These are phyloP conservation scores for Parapsyche elsis DNA, from an alignment of 1,140 invertebrate genomes.

Conservation along the genomic window DNA sequence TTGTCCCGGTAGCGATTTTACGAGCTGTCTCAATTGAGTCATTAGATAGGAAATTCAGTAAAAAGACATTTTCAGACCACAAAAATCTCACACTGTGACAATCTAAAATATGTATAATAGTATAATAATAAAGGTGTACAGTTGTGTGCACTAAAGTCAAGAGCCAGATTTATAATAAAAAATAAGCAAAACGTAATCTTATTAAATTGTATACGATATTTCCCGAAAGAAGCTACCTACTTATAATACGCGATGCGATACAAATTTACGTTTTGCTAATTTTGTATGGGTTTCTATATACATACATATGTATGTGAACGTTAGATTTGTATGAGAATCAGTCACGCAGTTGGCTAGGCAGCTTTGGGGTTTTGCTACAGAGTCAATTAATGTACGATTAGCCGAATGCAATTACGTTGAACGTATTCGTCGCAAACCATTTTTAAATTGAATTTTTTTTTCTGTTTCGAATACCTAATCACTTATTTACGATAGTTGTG, in stretches of 20 bases:
- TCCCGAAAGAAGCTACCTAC: no score
- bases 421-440: background rate
- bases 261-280: conserved; percentile 24
- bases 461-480: no score
- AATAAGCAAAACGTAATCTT: no score
- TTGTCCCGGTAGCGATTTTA: conserved; percentile 37
- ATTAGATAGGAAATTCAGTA: conserved; percentile 29
- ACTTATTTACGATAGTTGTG: no score
- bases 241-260: background rate
- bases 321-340: conserved; percentile 25
- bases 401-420: conserved; percentile 22
- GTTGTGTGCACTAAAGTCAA: no score
- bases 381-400: conserved; percentile 38
- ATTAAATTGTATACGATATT: no score
- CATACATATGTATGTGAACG: no score
- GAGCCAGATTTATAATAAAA: no score
- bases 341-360: conserved; percentile 8
- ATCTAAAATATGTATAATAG: no score
- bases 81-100: conserved; percentile 15
- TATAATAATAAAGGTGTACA: no score
- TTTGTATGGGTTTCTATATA: conserved; percentile 5
- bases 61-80: conserved; percentile 11
- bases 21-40: conserved; percentile 36
- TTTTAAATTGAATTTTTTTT: background rate
- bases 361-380: conserved; percentile 5